phyloP scores from a whole-genome alignment of 1,140 invertebrate genomes.

The Drosophila sp. region DNA sequence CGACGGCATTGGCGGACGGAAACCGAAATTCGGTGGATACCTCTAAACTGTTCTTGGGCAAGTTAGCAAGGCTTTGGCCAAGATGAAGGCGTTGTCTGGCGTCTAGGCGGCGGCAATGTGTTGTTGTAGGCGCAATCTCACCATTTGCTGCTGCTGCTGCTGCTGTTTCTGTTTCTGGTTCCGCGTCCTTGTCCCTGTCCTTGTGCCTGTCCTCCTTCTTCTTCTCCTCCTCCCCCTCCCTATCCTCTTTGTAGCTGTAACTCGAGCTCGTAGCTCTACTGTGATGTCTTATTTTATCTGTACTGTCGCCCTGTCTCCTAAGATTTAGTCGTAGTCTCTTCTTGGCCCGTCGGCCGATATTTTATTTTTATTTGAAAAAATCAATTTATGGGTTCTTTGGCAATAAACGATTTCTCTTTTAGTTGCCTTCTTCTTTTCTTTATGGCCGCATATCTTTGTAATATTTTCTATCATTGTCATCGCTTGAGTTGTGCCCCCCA shows the following conservation, averaged over 20 bases:
- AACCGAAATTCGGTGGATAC: constrained; percentile 36
- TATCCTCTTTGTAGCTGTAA: constrained; percentile 1
- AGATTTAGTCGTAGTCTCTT: not conserved
- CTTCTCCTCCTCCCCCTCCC: not conserved
- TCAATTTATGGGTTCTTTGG: constrained; percentile 82
- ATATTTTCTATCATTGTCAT: constrained; percentile 82
- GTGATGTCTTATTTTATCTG: constrained; percentile 77
- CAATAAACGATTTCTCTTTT: constrained; percentile 83
- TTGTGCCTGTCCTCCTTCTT: not conserved
- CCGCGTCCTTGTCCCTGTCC: not conserved
- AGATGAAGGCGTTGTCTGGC: constrained; percentile 45
- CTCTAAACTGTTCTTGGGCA: constrained; percentile 10
- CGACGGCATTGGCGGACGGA: constrained; percentile 5
- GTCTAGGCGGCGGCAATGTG: constrained; percentile 55
- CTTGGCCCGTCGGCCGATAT: constrained; percentile 62
- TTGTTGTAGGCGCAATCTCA: constrained; percentile 46
- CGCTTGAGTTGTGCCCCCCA: constrained; percentile 49
- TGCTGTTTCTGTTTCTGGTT: not conserved
- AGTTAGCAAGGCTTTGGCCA: not conserved
- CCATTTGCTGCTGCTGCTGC: no score
- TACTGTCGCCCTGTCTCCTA: constrained; percentile 16
- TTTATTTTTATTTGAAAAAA: constrained; percentile 83
- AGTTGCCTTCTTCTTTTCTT: constrained; percentile 77
- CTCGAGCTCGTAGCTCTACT: constrained; percentile 22
- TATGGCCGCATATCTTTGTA: constrained; percentile 80